Percentiles rank a stretch among this genome's conserved stretches.
Conservation (phyloP, 2,888 invertebrate genomes). For the Ashinkailepas kermadecensis region DNA sequence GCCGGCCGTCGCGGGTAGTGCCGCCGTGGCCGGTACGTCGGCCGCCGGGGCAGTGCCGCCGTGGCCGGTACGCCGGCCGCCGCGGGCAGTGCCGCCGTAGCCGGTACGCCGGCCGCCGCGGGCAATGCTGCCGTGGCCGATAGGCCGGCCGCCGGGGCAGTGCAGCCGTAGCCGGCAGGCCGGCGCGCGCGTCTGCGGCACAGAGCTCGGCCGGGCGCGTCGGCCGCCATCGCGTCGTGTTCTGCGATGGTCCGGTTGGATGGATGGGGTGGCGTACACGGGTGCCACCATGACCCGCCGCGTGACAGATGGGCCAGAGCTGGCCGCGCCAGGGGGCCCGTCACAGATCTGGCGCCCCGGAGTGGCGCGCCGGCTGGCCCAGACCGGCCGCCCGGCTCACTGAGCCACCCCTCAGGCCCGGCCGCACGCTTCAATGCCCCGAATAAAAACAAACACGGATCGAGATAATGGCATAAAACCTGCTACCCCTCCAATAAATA, state of each 20-base stretch:
- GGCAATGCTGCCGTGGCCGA: no score
- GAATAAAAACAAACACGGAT: conserved; percentile 12
- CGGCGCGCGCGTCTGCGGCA: background rate
- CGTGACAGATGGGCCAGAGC: background rate
- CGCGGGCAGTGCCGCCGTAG: no score
- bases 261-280: conserved; percentile 10
- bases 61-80: no score
- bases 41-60: no score
- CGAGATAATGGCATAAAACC: conserved; percentile 15
- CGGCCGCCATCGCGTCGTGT: no score
- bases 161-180: background rate
- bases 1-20: no score
- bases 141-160: no score
- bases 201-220: no score
- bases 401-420: background rate
- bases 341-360: background rate
- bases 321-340: background rate
- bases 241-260: background rate
- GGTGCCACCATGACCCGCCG: conserved; percentile 11
- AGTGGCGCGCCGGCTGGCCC: background rate
- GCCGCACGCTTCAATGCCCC: background rate
- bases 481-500: conserved; percentile 16
- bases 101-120: no score
- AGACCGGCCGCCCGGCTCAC: background rate
- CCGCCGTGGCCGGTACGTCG: no score